Evolutionary conservation across 30 jellyfish, hydroid and myxozoan species (phyloP).

Genomic region (Morbakka virulenta): DNA sequence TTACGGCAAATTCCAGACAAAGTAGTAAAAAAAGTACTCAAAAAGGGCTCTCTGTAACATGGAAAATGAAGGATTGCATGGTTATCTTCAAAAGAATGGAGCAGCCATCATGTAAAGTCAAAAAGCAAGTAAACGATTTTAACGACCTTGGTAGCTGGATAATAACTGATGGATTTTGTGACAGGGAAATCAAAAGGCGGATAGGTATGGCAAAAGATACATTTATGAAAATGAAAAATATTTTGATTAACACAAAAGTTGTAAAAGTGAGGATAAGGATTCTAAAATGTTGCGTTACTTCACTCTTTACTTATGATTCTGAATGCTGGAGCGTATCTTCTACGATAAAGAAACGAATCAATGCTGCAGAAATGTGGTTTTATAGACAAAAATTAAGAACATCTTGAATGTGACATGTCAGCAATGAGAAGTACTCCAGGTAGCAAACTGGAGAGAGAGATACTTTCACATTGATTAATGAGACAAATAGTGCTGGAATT

Average conservation of each 20-base stretch:
- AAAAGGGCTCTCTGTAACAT: neutral
- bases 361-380: neutral
- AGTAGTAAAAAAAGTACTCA: neutral
- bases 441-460: no score
- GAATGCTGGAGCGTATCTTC: neutral
- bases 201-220: neutral
- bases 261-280: neutral
- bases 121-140: neutral
- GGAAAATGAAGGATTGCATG: neutral
- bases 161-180: neutral
- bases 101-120: neutral
- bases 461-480: no score
- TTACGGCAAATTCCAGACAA: neutral
- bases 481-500: no score
- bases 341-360: neutral
- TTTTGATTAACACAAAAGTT: neutral
- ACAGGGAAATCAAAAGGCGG: neutral
- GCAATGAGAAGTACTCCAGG: neutral
- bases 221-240: neutral
- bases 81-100: no score
- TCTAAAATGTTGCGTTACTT: neutral
- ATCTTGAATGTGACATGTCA: neutral
- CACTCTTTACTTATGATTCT: neutral
- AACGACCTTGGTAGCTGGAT: neutral
- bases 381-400: neutral